Evolutionary conservation across 2,797 vertebrate species (phyloP).

Genomic region (Tympanoctomys barrerae): DNA sequence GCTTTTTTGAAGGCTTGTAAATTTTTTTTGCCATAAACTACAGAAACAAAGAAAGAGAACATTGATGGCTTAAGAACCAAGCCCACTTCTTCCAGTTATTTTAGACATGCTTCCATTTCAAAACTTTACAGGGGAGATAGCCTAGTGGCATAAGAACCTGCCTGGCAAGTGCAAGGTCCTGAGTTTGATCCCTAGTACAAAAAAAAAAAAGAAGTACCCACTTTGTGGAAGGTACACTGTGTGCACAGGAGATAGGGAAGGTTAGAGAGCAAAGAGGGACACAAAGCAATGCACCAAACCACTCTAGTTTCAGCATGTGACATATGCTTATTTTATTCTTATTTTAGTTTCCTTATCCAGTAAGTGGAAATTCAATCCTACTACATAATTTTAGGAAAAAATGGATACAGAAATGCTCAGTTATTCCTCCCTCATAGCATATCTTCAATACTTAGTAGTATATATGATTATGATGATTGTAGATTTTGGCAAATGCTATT

Average conservation of each 20-base stretch:
- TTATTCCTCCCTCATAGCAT: background rate
- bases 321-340: background rate
- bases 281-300: background rate
- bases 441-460: background rate
- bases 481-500: background rate
- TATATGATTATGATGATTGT: background rate
- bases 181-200: too few relatives aligned
- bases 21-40: background rate
- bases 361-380: background rate
- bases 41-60: background rate
- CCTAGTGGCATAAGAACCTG: too few relatives aligned
- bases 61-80: background rate
- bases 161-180: too few relatives aligned
- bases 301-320: background rate
- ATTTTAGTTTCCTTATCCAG: background rate
- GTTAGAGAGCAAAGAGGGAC: background rate
- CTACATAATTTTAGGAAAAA: background rate
- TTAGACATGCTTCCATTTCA: conserved; percentile 6
- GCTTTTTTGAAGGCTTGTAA: background rate
- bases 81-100: background rate
- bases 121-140: too few relatives aligned
- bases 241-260: background rate
- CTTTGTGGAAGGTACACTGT: background rate
- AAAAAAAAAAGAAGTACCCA: background rate
- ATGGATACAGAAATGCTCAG: background rate